Evolutionary conservation across 1,140 invertebrate species (phyloP), one percentile per base, ranked within the genome.

Genomic region (Pseudachorutes palmiensis): DNA sequence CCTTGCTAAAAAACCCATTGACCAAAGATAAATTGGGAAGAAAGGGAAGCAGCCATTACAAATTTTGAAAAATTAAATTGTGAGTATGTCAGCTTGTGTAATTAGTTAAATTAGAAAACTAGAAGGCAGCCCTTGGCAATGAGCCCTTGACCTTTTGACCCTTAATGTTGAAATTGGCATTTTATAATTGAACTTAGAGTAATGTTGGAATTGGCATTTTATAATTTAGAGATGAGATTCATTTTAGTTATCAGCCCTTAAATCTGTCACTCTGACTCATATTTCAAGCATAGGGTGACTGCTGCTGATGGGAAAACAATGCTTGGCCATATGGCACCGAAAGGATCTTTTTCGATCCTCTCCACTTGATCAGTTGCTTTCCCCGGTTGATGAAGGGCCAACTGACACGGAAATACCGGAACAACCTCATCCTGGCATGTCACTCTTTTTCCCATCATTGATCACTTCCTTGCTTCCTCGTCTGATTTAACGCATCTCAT

Each of bases 321-420:
- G 26, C 19, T 29, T 12, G 24, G 49, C 2, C 51, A 55, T 55
- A 55, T 55, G 51, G 12, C 51, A 55, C 51, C 14, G 51, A 55
- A 55, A 45, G 36, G 9, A 12, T 45, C 36, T 19, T 19, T 45
- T 45, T 45, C 36, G 9, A 45, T 45, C 19, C 36, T 55, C 51
- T 55, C 24, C 51, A 14, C 51, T 19, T 12, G 5, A 19, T 19
- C 19, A 5, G 19, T 19, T 19, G 19, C 36, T 41, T 41, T 41
- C 36, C 36, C 36, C 19, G 5, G 26, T n/a, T 30, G 48, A 65
- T 32, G 32, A 48, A 2, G 55, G 14, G 12, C 51, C 51, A 24
- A 5, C 70, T 71, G 70, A 64, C 70, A 51, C 48, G 29, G 16
- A 69, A 71, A 71, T 71, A 69, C 70, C 70, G 70, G 70, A 71